Evolutionary conservation across 2,888 invertebrate genomes (phyloP), one percentile per base, ranked within the genome.

Genomic region (Latrodectus elegans): DNA sequence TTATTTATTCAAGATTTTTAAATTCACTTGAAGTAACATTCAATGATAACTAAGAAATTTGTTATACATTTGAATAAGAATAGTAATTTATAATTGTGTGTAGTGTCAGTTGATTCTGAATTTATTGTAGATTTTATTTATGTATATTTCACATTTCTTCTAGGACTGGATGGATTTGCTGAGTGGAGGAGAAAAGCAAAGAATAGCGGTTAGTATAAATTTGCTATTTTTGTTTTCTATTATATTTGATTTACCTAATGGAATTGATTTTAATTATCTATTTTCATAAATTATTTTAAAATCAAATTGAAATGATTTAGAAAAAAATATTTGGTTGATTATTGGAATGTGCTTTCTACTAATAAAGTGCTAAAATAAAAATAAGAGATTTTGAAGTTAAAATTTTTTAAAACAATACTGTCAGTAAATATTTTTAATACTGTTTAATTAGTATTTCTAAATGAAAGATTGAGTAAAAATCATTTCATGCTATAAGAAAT

Each of bases 161-260:
- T 52, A 89, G 91, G 99, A 99, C 93, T 99, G 99, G 99, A 96
- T 99, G 94, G 99, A 99, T 92, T 97, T 99, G 0, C 93, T 99
- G 8, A 97, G 97, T 60, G 99, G 99, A 0, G 99, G 99, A 15
- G 99, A 99, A 93, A 99, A 99, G 92, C 99, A 99, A 93, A 94
- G 99, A 91, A 95, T 99, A 91, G 99, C 99, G 76, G 96, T 96
- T 91, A 93, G 94, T 92, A 49, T 52, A 15, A 11, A 49, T 71
- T 14, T 38, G 12, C 26, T 72, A 71, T 70, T n/a, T 49, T 26
- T 26, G 15, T 15, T 71, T 6, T 49, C 8, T 51, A 2, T 73
- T 53, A 10, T 17, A 51, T 68, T 4, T 22, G 14, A 51, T 78
- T 38, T n/a, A 10, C 26, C 60, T 64, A 10, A 76, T 65, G 1